These are phyloP conservation scores for Rhodeus uyekii DNA, from an alignment of 2,797 vertebrate genomes.

Conservation along the genomic window DNA sequence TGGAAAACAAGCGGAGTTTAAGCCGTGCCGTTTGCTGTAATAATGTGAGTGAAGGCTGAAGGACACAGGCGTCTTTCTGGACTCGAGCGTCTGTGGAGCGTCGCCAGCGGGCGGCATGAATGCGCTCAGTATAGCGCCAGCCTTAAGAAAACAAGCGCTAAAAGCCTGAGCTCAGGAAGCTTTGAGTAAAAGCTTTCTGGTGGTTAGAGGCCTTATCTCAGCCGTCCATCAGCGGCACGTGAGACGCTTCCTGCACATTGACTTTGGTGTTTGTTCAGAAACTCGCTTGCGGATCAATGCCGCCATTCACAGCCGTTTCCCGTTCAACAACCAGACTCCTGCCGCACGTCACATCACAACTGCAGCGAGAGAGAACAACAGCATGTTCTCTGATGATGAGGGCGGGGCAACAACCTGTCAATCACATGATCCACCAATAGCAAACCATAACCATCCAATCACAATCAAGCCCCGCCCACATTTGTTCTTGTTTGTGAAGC, in stretches of 20 bases:
- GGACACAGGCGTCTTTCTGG: conserved; percentile 53
- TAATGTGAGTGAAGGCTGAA: conserved; percentile 65
- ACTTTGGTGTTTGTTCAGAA: conserved; percentile 34
- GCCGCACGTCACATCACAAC: too few species aligned
- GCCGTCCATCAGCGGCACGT: conserved; percentile 54
- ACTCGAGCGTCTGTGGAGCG: conserved; percentile 27
- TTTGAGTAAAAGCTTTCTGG: conserved; percentile 74
- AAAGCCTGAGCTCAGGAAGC: conserved; percentile 49
- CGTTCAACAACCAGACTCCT: too few species aligned
- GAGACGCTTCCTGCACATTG: conserved; percentile 5
- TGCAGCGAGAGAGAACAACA: too few species aligned
- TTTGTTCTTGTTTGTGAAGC: too few species aligned
- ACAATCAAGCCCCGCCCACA: too few species aligned
- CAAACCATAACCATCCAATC: too few species aligned
- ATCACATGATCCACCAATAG: too few species aligned
- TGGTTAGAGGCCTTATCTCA: conserved; percentile 66
- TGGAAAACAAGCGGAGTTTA: conserved; percentile 68
- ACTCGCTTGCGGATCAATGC: conserved; percentile 26
- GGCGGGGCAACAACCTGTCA: too few species aligned
- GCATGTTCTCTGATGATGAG: too few species aligned
- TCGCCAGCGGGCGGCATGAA: conserved; percentile 44
- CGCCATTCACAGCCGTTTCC: neutral
- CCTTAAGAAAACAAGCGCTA: conserved; percentile 48
- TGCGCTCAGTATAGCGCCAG: conserved; percentile 33
- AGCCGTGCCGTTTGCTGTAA: conserved; percentile 70